Base-by-base conservation (phyloP, 1,140 invertebrate species). In the Drosophila malerkotliana region DNA sequence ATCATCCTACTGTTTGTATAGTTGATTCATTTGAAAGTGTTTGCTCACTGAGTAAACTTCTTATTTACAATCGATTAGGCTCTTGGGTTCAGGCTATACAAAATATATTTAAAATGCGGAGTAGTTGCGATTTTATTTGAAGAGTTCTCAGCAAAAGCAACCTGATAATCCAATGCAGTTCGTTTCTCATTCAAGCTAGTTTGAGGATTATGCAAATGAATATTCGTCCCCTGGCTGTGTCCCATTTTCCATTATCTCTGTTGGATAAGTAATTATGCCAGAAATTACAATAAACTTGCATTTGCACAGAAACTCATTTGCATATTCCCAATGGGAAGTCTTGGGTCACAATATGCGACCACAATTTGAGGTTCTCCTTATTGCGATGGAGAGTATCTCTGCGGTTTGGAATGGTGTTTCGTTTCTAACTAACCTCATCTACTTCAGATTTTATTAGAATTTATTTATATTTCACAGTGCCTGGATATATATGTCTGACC, bases 191-290 rank as follows among this genome's bases (percentile, higher is more conserved):
- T 32, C 48, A 4, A 14, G 56, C 34, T 68, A 26, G 54, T 52
- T 48, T 24, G 30, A 48, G 76, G 76, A 76, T 79, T 83, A 83
- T 83, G 80, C 72, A 84, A 84, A 83, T 84, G 48, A 37, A 62
- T 56, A 47, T 48, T 12, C 39, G n/a, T 53, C 30, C 49, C 37
- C 51, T 24, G 41, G 51, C 52, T 21, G 26, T 60, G 57, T 45
- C 61, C 57, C 34, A 58, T 32, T 73, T 84, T 68, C 68, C 55
- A 85, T 80, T 85, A 85, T 80, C 77, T 79, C 56, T 57, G 64
- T 48, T 69, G 77, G 64, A 80, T 85, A 85, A 81, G 77, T 84
- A 80, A 84, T 85, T 84, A 85, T 81, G 73, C 68, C 49, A 74
- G 82, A 77, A 80, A 77, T 77, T 77, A 80, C 63, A 84, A 80